phyloP scores from a whole-genome alignment of 2,888 invertebrate genomes.

The Drosophila melanocephala region DNA sequence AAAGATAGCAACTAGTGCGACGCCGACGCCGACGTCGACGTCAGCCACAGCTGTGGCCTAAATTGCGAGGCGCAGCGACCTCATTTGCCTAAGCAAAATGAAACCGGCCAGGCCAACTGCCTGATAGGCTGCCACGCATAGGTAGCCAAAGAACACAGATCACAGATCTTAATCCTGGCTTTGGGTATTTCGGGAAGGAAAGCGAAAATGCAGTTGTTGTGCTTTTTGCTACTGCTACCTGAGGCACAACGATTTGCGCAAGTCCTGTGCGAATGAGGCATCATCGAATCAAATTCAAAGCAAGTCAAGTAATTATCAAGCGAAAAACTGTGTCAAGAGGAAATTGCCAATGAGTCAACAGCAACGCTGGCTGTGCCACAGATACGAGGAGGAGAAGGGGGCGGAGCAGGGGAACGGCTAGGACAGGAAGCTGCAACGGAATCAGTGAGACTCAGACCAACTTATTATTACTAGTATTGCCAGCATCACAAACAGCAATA shows the following conservation, averaged over 20 bases:
- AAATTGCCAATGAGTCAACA: constrained; percentile 65
- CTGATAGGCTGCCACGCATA: background rate
- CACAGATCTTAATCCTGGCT: background rate
- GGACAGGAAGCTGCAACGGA: constrained; percentile 1
- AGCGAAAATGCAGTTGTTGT: background rate
- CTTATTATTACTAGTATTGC: background rate
- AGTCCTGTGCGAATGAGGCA: constrained; percentile 11
- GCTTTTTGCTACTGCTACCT: constrained; percentile 18
- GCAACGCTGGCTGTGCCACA: background rate
- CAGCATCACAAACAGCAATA: background rate
- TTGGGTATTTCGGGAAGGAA: constrained; percentile 3
- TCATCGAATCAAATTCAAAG: background rate
- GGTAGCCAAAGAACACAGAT: background rate
- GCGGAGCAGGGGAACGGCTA: background rate
- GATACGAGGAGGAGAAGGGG: background rate
- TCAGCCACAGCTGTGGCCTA: constrained; percentile 37
- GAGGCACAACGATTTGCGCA: constrained; percentile 28
- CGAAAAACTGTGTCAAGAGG: constrained; percentile 69
- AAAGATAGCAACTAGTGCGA: constrained; percentile 27
- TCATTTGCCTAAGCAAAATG: constrained; percentile 24
- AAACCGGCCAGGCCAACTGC: background rate
- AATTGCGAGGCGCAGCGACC: constrained; percentile 45
- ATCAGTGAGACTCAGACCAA: background rate
- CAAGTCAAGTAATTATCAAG: constrained; percentile 13
- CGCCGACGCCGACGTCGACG: constrained; percentile 7